Percentiles rank a stretch among this genome's conserved stretches.
Evolutionary conservation across 2,797 vertebrate genomes (phyloP).

Genomic region (Alexandromys oeconomus): DNA sequence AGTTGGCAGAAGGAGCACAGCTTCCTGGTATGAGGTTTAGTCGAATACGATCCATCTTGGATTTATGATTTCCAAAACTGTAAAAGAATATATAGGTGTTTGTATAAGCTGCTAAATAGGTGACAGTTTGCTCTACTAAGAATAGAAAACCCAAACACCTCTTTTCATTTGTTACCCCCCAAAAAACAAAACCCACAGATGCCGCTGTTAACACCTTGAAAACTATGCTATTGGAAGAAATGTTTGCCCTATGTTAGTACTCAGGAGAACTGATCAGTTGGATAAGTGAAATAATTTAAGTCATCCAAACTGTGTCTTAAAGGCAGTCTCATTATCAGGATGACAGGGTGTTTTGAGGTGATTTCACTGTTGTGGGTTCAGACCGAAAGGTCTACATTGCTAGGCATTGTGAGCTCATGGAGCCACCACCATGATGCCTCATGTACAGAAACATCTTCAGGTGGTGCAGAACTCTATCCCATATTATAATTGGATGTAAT

Average conservation of each 20-base stretch:
- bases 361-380: background rate
- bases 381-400: background rate
- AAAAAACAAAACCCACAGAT: background rate
- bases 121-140: background rate
- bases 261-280: background rate
- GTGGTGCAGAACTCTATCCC: background rate
- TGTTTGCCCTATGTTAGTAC: background rate
- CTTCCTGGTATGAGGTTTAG: background rate
- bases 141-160: background rate
- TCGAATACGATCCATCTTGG: background rate
- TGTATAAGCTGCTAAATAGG: background rate
- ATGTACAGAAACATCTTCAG: background rate
- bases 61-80: background rate
- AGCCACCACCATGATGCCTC: background rate
- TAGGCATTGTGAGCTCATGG: background rate
- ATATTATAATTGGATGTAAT: slow-evolving; percentile 15
- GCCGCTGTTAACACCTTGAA: background rate
- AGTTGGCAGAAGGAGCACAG: background rate
- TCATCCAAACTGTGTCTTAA: background rate
- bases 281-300: slow-evolving; percentile 31
- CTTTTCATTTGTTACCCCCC: background rate
- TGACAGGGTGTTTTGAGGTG: background rate
- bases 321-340: background rate
- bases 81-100: background rate
- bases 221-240: background rate